Evolutionary conservation across 2,888 invertebrate genomes (phyloP).

Genomic region (Fragum sueziense): DNA sequence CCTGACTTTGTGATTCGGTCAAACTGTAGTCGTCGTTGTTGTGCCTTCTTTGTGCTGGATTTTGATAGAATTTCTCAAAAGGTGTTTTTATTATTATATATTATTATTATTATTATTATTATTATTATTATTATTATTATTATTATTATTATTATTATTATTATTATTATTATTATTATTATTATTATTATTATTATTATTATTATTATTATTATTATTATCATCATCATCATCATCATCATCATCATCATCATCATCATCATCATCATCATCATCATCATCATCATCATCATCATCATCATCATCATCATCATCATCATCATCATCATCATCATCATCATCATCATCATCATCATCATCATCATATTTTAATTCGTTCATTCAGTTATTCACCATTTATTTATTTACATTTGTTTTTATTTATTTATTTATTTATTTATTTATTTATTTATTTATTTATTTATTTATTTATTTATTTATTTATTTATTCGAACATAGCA

Average conservation of each 20-base stretch:
- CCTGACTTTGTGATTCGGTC: background rate
- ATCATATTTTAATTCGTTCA: no score
- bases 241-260: slow-evolving; percentile 1
- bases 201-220: background rate
- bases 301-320: slow-evolving; percentile 25
- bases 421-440: no score
- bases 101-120: background rate
- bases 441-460: no score
- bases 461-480: no score
- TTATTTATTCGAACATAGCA: no score
- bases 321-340: slow-evolving; percentile 21
- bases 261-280: slow-evolving; percentile 15
- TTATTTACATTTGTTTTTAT: no score
- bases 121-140: background rate
- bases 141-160: background rate
- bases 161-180: slow-evolving; percentile 2
- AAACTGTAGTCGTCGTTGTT: background rate
- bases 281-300: slow-evolving; percentile 22
- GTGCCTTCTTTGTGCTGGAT: background rate
- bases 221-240: background rate
- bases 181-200: slow-evolving; percentile 8
- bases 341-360: slow-evolving; percentile 7
- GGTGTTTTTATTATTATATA: background rate
- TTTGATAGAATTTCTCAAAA: background rate
- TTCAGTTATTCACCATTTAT: no score